Conservation (phyloP, 1,140 invertebrate genomes). For the Gonioctena quinquepunctata region DNA sequence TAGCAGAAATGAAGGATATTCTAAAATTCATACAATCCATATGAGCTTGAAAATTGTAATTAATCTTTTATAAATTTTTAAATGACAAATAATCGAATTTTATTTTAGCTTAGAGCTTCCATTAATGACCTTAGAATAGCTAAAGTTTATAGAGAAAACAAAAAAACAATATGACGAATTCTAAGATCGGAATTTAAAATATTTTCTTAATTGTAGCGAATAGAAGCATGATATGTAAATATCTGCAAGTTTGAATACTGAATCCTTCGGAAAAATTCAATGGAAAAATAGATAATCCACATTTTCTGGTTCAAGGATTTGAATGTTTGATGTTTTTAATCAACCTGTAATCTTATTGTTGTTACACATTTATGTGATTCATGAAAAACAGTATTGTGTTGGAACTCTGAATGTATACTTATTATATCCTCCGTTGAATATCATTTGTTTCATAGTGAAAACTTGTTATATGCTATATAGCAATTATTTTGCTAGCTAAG, state of each 20-base stretch:
- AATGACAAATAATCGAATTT: constrained; percentile 28
- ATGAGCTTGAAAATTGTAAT: constrained; percentile 37
- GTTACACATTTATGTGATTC: constrained; percentile 13
- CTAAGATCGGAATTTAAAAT: constrained; percentile 8
- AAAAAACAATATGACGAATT: not conserved
- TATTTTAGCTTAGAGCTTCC: constrained; percentile 35
- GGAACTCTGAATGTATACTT: not conserved
- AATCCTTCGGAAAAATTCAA: too few species aligned
- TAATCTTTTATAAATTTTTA: constrained; percentile 44
- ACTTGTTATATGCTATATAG: not conserved
- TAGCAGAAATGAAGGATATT: constrained; percentile 12
- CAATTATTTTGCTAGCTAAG: not conserved
- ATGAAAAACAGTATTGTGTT: constrained; percentile 40
- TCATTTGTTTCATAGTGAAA: not conserved
- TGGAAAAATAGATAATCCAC: not conserved
- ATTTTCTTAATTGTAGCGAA: constrained; percentile 12
- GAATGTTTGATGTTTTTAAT: not conserved
- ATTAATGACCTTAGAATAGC: constrained; percentile 14
- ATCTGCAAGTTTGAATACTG: too few species aligned
- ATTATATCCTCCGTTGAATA: not conserved
- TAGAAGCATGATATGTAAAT: not conserved
- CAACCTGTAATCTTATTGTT: not conserved
- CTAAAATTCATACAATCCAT: constrained; percentile 32
- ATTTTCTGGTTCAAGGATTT: not conserved
- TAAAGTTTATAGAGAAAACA: not conserved